These are phyloP conservation scores for Ormyrus thymus DNA, from an alignment of 2,888 invertebrate species.

Conservation along the genomic window DNA sequence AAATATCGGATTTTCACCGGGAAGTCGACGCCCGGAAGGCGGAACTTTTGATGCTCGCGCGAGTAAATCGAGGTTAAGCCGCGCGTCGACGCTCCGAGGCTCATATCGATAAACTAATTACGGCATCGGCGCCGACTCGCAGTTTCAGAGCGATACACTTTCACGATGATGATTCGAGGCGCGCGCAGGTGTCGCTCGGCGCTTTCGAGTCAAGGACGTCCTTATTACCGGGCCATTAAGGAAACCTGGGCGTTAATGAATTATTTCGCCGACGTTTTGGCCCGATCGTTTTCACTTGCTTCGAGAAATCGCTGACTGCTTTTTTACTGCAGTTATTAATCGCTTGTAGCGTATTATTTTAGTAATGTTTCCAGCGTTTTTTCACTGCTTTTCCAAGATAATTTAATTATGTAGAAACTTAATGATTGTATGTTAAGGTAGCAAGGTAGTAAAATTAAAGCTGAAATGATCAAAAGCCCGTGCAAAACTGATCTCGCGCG, in stretches of 20 bases:
- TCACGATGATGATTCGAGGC: neutral
- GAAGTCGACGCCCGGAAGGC: constrained; percentile 27
- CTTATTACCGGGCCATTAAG: neutral
- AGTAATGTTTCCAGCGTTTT: too few species aligned
- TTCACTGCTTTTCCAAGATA: too few species aligned
- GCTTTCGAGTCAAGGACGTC: neutral
- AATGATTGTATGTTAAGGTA: too few species aligned
- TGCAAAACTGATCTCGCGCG: too few species aligned
- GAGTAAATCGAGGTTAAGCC: constrained; percentile 60
- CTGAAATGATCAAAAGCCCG: too few species aligned
- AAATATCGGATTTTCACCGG: neutral
- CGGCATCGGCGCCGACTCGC: constrained; percentile 2
- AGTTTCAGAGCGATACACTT: neutral
- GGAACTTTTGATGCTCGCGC: constrained; percentile 12
- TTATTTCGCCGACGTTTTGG: too few species aligned
- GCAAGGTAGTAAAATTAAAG: too few species aligned
- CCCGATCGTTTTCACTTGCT: too few species aligned
- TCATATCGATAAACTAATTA: constrained; percentile 51
- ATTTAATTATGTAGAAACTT: too few species aligned
- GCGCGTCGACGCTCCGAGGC: constrained; percentile 2
- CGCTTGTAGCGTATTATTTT: too few species aligned
- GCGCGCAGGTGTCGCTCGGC: neutral
- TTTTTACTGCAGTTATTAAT: too few species aligned
- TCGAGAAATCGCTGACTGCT: too few species aligned
- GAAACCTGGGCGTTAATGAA: neutral